Evolutionary conservation across 2,797 vertebrate genomes (phyloP).

Genomic region (Tarsius wallacei): DNA sequence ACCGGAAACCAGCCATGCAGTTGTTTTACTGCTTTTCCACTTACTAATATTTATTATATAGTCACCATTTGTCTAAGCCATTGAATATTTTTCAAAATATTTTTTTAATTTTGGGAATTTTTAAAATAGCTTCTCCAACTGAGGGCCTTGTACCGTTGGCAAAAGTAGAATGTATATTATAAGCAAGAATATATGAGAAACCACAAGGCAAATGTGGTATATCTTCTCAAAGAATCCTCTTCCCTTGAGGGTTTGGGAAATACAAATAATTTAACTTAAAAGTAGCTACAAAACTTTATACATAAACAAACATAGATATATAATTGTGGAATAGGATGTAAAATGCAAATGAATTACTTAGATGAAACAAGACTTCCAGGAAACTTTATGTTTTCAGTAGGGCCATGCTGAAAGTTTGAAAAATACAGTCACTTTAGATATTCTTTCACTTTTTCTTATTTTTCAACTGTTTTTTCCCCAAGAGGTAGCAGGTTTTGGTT

Average conservation of each 20-base stretch:
- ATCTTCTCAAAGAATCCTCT: slow-evolving; percentile 26
- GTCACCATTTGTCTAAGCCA: neutral
- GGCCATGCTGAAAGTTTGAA: neutral
- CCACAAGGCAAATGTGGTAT: neutral
- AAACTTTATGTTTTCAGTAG: slow-evolving; percentile 13
- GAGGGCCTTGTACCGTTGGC: neutral
- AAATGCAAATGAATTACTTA: neutral
- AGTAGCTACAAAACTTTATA: neutral
- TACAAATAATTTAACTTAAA: no score
- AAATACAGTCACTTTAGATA: neutral
- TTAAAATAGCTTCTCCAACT: neutral
- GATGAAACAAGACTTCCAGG: neutral
- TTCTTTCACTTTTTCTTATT: neutral
- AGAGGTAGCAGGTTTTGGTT: neutral
- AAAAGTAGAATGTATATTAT: neutral
- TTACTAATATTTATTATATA: neutral
- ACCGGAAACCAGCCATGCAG: neutral
- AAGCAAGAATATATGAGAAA: neutral
- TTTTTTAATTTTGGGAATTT: neutral
- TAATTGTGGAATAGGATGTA: neutral
- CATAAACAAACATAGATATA: neutral
- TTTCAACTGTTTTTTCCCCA: slow-evolving; percentile 3
- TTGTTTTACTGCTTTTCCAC: neutral
- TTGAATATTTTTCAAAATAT: neutral
- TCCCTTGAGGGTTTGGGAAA: neutral